These are phyloP conservation scores for Caenorhabditis japonica DNA, from an alignment of 2,888 invertebrate species.

Conservation along the genomic window DNA sequence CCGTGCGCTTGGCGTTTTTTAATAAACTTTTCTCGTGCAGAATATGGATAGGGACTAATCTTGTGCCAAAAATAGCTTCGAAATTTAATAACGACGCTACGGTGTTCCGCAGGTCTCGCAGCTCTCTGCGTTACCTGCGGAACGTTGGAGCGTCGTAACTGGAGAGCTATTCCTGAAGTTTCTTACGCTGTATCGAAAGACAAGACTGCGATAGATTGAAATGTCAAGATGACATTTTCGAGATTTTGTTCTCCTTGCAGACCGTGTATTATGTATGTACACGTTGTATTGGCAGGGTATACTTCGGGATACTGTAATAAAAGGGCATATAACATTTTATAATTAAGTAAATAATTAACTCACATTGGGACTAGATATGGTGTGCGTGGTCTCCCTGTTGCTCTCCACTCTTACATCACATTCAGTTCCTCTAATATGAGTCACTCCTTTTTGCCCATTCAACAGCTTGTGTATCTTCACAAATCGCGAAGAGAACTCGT, in stretches of 20 bases:
- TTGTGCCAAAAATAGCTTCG: too few relatives aligned
- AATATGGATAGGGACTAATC: too few relatives aligned
- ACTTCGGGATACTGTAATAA: slow-evolving; percentile 76
- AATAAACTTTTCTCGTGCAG: too few relatives aligned
- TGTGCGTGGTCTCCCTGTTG: slow-evolving; percentile 78
- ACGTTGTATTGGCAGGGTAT: slow-evolving; percentile 79
- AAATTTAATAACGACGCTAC: too few relatives aligned
- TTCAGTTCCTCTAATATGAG: slow-evolving; percentile 81
- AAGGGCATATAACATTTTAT: neutral
- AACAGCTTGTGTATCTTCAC: slow-evolving; percentile 90
- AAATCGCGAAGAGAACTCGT: slow-evolving; percentile 97
- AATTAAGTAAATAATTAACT: neutral
- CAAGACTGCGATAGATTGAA: slow-evolving; percentile 68
- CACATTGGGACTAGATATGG: slow-evolving; percentile 78
- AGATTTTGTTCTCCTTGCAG: slow-evolving; percentile 85
- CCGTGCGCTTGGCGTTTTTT: too few relatives aligned
- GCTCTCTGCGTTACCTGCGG: too few relatives aligned
- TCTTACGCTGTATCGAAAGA: slow-evolving; percentile 52
- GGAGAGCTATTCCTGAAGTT: too few relatives aligned
- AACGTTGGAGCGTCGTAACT: too few relatives aligned
- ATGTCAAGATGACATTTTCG: slow-evolving; percentile 73
- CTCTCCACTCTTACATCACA: slow-evolving; percentile 83
- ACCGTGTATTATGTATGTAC: slow-evolving; percentile 82
- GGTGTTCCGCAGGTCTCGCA: too few relatives aligned
- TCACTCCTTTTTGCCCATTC: slow-evolving; percentile 60